Evolutionary conservation across 2,113 vertebrate species (phyloP), one percentile per base, ranked within the genome.

Genomic region (Brachyhypopomus occidentalis): DNA sequence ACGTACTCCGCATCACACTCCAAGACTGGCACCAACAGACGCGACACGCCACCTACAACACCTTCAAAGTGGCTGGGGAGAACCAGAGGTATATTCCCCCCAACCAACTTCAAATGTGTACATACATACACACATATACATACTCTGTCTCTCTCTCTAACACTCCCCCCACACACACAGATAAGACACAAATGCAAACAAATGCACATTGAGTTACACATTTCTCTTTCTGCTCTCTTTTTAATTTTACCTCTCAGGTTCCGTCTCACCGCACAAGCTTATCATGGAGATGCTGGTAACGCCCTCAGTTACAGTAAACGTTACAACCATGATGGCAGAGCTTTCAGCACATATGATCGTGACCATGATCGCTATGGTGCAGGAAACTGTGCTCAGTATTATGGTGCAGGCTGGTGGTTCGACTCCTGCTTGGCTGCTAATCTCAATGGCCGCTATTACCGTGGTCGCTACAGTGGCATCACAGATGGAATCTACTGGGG

Each of bases 401-500:
- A 94, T 0, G 92, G 93, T 1, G 90, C 94, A 2, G 92, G 93
- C 64, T 95, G 93, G 94, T 95, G 94, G 93, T 95, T 95, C 23
- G 93, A 94, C 45, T 90, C 94, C 22, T 95, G 94, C 82, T 87
- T 95, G 69, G 94, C 93, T n/a, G 92, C 93, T 16, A 95, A 95
- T 84, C 82, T 94, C 41, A 95, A 94, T 19, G 94, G 94, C 56
- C 91, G 77, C 17, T 95, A 94, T 72, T 91, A 95, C 83, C 84
- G 58, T 0, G 93, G 93, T 0, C 91, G 92, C 38, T 95, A 94
- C 88, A 92, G 84, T 1, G 94, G 94, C 1, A 89, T 95, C 79
- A 95, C 93, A 34, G 92, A 92, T 1, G 92, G 94, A 16, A 94
- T 94, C 87, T 94, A 94, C 88, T 94, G 94, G 94, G 94, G 94